Evolutionary conservation across 2,888 invertebrate genomes (phyloP), one percentile per base, ranked within the genome.

Genomic region (Amphipyra tragopoginis): DNA sequence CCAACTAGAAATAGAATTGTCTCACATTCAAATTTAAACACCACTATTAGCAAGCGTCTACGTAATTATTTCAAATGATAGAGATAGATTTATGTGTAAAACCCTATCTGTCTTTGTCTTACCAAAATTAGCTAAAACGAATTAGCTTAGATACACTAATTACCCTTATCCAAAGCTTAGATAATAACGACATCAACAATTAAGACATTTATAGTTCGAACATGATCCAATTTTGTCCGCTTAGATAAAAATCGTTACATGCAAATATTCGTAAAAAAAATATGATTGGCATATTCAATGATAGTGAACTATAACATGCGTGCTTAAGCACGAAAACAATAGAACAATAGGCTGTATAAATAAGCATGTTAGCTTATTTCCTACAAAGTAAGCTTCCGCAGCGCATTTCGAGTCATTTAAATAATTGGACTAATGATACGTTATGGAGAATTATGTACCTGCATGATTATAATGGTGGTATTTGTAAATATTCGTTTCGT

Each of bases 331-430:
- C n/a, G 60, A 71, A 71, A 81, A 87, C 85, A 87, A 86, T 86
- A 73, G 85, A 85, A 87, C 86, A 87, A 87, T 84, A 51, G 75
- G n/a, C 50, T 38, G 78, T 50, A 79, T 80, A 80, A 83, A 80
- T 83, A 81, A 54, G 58, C 65, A 65, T 69, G 81, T 81, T 76
- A 68, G 79, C 75, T 77, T 67, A 84, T 86, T 87, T 86, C 86
- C 83, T 86, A 70, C 44, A 64, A 70, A 72, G 65, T 62, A 59
- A 60, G 73, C 84, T 87, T 86, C 85, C 83, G 81, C 63, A 57
- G 64, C 13, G 15, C 33, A 53, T 61, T 54, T 58, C 36, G 34
- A 47, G 47, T 62, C 5, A 51, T 61, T 61, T 39, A 55, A 72
- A 64, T 21, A 21, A 21, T 21, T 21, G 21, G 1, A 29, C 29